phyloP scores from a whole-genome alignment of 2,797 vertebrate species.

The Rhinichthys osculus region DNA sequence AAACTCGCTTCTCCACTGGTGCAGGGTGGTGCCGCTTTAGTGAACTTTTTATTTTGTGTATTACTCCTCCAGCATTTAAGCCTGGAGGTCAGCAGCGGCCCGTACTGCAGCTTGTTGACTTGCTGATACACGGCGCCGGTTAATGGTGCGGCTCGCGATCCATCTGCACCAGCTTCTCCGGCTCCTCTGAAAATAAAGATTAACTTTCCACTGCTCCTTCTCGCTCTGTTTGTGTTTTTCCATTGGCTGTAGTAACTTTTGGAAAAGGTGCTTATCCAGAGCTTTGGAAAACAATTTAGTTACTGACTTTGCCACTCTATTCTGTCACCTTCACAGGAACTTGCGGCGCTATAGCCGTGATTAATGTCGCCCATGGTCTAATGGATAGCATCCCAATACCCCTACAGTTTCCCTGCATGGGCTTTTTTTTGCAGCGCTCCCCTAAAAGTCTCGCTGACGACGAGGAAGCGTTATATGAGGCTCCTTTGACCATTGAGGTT shows the following conservation, averaged over 20 bases:
- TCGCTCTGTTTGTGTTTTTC: not conserved
- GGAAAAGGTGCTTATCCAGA: conserved; percentile 40
- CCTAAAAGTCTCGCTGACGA: conserved; percentile 14
- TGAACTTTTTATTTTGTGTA: not conserved
- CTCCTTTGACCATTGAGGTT: conserved; percentile 33
- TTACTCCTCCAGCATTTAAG: not conserved
- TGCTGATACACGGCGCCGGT: conserved; percentile 46
- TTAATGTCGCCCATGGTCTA: conserved; percentile 14
- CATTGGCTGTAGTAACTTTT: conserved; percentile 12
- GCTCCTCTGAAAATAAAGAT: conserved; percentile 47
- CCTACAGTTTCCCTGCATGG: conserved; percentile 16
- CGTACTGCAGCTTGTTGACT: conserved; percentile 49
- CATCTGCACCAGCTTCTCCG: conserved; percentile 31
- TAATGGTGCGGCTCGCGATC: conserved; percentile 47
- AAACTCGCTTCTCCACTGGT: not conserved
- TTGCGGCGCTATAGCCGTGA: not conserved
- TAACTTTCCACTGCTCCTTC: conserved; percentile 34
- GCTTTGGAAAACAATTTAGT: conserved; percentile 27
- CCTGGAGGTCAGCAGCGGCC: conserved; percentile 34
- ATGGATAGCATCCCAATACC: conserved; percentile 33
- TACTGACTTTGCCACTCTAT: not conserved
- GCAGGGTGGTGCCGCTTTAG: conserved; percentile 12
- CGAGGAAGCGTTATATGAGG: not conserved
- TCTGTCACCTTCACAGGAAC: not conserved
- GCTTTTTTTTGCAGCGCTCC: not conserved